These are phyloP conservation scores for Melanotus villosus DNA, from an alignment of 2,888 invertebrate genomes.

Conservation along the genomic window DNA sequence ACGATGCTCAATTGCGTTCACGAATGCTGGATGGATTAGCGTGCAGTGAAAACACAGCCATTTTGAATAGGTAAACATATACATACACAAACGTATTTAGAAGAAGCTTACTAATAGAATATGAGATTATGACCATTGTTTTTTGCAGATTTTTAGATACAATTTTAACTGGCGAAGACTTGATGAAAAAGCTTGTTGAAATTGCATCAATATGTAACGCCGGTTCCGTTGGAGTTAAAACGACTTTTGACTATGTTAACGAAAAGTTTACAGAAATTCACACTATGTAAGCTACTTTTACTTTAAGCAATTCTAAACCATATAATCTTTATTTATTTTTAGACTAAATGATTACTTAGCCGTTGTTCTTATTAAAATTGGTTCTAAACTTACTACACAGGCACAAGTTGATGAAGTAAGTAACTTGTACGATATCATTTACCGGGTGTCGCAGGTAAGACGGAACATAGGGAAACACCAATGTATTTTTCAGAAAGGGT, in stretches of 20 bases:
- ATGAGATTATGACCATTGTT: too few relatives aligned
- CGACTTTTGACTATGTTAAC: not conserved
- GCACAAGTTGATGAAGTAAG: constrained; percentile 39
- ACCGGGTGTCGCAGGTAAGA: too few relatives aligned
- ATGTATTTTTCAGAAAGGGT: too few relatives aligned
- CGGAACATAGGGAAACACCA: too few relatives aligned
- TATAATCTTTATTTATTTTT: not conserved
- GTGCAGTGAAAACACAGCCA: constrained; percentile 9
- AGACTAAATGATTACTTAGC: not conserved
- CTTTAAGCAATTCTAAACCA: not conserved
- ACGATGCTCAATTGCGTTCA: constrained; percentile 45
- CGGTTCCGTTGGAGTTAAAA: not conserved
- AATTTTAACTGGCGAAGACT: not conserved
- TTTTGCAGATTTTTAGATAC: not conserved
- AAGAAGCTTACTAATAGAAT: too few relatives aligned
- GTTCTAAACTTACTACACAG: constrained; percentile 30
- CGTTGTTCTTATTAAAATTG: constrained; percentile 24
- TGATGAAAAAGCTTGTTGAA: not conserved
- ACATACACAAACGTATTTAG: not conserved
- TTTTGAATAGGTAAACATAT: constrained; percentile 5
- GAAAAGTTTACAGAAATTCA: not conserved
- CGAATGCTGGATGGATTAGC: not conserved
- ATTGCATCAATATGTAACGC: not conserved
- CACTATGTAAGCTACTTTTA: too few relatives aligned
- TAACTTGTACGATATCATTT: too few relatives aligned